Conservation (phyloP, 2,113 vertebrate genomes). For the Nematolebias whitei region DNA sequence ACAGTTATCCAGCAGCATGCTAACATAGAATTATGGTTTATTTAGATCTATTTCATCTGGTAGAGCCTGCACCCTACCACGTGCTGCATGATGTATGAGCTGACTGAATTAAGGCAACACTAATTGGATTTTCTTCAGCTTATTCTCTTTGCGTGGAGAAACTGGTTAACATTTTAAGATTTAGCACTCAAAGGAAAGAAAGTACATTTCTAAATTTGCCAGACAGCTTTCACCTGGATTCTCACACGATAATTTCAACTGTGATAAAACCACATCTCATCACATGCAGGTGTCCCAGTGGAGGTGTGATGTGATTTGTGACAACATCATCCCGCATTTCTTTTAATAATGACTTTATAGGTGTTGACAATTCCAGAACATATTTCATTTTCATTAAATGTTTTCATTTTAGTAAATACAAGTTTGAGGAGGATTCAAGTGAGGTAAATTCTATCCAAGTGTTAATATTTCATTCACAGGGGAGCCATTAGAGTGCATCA, state of each 20-base stretch:
- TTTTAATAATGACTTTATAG: not conserved
- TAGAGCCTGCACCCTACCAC: conserved; percentile 22
- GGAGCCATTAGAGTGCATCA: not conserved
- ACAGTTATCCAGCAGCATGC: conserved; percentile 27
- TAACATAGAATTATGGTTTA: not conserved
- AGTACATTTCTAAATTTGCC: conserved; percentile 18
- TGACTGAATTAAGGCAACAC: conserved; percentile 46
- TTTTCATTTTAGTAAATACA: not conserved
- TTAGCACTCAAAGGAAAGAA: not conserved
- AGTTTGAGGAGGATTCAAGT: not conserved
- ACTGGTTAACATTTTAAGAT: conserved; percentile 9
- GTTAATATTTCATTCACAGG: not conserved
- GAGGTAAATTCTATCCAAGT: not conserved
- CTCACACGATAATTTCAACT: conserved; percentile 13
- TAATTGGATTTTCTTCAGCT: conserved; percentile 57
- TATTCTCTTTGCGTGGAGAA: conserved; percentile 16
- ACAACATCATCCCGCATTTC: too few relatives aligned
- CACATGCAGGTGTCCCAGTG: conserved; percentile 26
- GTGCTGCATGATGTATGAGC: conserved; percentile 18
- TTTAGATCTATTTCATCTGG: conserved; percentile 33
- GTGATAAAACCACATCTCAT: conserved; percentile 20
- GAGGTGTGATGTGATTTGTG: conserved; percentile 4
- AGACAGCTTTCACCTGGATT: conserved; percentile 14
- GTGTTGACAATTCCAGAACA: not conserved
- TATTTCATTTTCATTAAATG: not conserved